A percentile compares a stretch with the other conserved stretches of the same genome.
Evolutionary conservation across 2,797 vertebrate species (phyloP).

Genomic region (Prionace glauca): DNA sequence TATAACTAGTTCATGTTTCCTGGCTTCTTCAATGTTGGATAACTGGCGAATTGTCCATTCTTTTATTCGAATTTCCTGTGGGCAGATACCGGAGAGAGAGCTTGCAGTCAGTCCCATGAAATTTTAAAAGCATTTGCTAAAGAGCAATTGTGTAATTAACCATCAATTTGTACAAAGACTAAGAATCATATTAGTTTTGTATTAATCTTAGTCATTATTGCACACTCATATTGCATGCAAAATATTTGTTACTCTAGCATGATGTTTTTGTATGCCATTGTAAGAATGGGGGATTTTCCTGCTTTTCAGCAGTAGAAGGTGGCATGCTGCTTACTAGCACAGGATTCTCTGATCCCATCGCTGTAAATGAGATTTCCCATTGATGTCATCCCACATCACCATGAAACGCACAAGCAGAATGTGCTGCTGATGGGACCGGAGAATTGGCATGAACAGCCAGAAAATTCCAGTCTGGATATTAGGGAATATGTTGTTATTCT

Average conservation of each 20-base stretch:
- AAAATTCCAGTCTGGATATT: no score
- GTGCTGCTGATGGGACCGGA: no score
- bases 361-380: no score
- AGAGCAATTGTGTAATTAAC: background rate
- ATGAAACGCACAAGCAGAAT: no score
- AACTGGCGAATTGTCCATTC: conserved; percentile 30
- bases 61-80: conserved; percentile 17
- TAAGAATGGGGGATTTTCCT: no score
- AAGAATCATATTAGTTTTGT: background rate
- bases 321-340: no score
- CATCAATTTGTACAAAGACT: background rate
- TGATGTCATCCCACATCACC: no score
- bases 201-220: background rate
- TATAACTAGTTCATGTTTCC: conserved; percentile 1
- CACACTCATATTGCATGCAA: background rate
- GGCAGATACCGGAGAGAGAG: background rate
- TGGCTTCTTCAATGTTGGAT: conserved; percentile 36
- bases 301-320: no score
- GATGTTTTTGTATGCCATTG: background rate
- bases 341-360: no score
- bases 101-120: background rate
- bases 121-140: background rate
- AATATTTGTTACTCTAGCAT: background rate
- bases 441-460: no score
- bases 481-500: no score